Evolutionary conservation across 2,888 invertebrate genomes (phyloP), one percentile per base, ranked within the genome.

Genomic region (Chouioia cunea): DNA sequence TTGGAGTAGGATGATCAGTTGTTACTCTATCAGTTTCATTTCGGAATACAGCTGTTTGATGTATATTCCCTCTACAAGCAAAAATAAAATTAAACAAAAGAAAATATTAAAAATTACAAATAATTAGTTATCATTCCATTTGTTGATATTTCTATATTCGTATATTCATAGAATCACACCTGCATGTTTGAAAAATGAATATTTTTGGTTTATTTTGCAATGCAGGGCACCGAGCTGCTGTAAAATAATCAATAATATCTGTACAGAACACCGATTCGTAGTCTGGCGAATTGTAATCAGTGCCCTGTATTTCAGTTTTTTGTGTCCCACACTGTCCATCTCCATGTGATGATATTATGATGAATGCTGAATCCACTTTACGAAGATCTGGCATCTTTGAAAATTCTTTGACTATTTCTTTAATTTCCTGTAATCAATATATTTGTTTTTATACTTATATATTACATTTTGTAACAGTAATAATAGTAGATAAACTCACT

Each of bases 181-280:
- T 88, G 80, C 89, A 89, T 2, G 88, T 87, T 85, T 90, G 90
- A 71, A 89, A 87, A 73, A 90, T 87, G 77, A 90, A 90, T 47
- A 89, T 74, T 78, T 90, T 90, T 48, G 90, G 90, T 76, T 89
- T 90, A n/a, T 87, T 88, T 8, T 83, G 83, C 8, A 90, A 82
- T 53, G 82, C 71, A 18, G 84, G 83, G 74, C 89, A 89, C 2
- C 79, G 81, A 69, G 87, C 82, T 1, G 80, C 76, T 18, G 87
- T 87, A 76, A 90, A 89, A 54, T 81, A 85, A 10, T 81, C 72
- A 1, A 79, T 72, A n/a, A 85, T 76, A 43, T 83, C 80, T 18
- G 58, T 65, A 43, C 80, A 81, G 1, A 77, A 73, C 44, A 85
- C 76, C 65, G 68, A 75, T 65, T 76, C 74, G 36, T 76, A 73